These are phyloP conservation scores for Bombus superbus DNA, from an alignment of 1,140 invertebrate species.

Conservation along the genomic window DNA sequence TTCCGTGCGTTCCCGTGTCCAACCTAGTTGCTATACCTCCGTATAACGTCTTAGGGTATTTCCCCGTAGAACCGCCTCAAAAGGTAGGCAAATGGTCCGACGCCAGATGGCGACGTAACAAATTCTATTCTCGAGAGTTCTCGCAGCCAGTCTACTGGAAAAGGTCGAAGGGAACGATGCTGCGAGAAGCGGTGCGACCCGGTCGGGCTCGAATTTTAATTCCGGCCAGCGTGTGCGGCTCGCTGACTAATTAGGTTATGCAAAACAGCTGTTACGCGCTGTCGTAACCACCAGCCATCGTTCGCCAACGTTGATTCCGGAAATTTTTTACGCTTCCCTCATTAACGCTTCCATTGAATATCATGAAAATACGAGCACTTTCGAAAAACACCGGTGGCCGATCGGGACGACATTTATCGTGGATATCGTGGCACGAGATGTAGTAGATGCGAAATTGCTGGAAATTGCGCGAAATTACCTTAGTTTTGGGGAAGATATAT, in stretches of 20 bases:
- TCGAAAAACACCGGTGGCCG: no score
- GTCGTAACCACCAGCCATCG: background rate
- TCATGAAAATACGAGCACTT: no score
- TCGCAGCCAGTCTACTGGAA: background rate
- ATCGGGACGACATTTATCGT: no score
- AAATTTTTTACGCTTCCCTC: background rate
- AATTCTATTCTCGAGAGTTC: background rate
- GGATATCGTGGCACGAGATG: no score
- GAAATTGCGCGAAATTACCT: no score
- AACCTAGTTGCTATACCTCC: background rate
- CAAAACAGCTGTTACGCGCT: conserved; percentile 66
- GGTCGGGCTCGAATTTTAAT: conserved; percentile 53
- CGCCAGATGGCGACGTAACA: background rate
- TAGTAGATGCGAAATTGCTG: no score
- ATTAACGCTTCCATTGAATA: no score
- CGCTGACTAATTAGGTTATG: conserved; percentile 71
- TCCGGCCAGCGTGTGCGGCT: conserved; percentile 8
- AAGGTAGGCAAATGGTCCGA: background rate
- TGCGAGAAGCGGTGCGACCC: background rate
- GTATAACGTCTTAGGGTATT: background rate
- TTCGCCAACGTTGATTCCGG: background rate
- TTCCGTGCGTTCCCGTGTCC: background rate
- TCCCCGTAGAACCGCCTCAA: background rate
- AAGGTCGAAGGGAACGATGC: background rate
- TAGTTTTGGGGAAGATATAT: no score